Conservation (phyloP, 2,113 vertebrate genomes). For the Eptesicus fuscus region DNA sequence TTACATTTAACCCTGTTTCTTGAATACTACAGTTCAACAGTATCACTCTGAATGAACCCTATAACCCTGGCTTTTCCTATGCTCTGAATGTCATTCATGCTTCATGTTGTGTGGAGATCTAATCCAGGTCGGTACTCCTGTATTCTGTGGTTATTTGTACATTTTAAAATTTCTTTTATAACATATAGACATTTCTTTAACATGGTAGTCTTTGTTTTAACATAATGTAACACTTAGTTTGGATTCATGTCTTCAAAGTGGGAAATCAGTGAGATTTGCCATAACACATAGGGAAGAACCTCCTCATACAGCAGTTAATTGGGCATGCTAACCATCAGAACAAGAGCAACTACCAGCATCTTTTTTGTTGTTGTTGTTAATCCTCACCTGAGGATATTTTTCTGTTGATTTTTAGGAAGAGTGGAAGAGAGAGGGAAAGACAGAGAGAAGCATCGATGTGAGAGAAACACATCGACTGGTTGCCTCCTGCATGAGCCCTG, state of each 20-base stretch:
- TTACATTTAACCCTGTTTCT: neutral
- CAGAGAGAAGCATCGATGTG: no score
- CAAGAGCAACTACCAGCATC: neutral
- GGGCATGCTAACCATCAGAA: neutral
- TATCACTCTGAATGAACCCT: neutral
- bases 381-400: no score
- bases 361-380: no score
- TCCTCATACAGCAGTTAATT: neutral
- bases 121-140: neutral
- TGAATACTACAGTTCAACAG: neutral
- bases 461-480: no score
- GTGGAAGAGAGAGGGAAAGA: no score
- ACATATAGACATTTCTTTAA: neutral
- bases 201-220: neutral
- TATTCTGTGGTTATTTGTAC: neutral
- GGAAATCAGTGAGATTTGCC: neutral
- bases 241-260: neutral
- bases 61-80: neutral
- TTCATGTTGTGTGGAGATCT: neutral
- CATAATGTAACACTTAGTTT: neutral
- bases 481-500: no score
- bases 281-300: neutral
- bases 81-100: neutral
- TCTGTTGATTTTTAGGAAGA: no score
- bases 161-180: neutral